Evolutionary conservation across 2,797 vertebrate species (phyloP).

Genomic region (Xyrichtys novacula): DNA sequence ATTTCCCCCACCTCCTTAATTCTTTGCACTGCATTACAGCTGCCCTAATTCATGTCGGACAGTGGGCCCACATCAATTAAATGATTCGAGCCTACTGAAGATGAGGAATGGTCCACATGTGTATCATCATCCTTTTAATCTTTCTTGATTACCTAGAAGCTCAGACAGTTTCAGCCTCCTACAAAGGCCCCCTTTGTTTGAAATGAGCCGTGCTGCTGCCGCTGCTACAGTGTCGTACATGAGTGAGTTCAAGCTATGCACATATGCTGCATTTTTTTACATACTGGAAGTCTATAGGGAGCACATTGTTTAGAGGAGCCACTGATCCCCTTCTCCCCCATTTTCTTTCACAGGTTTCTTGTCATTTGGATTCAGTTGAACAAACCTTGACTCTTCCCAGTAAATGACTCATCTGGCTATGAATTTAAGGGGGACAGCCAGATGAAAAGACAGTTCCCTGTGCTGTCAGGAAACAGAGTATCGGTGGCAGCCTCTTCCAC

Average conservation of each 20-base stretch:
- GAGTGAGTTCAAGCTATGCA: slow-evolving; percentile 43
- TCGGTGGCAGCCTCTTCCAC: slow-evolving; percentile 67
- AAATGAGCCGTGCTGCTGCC: slow-evolving; percentile 28
- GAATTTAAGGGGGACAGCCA: slow-evolving; percentile 55
- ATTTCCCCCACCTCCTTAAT: slow-evolving; percentile 68
- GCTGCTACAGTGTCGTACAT: slow-evolving; percentile 27
- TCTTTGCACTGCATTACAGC: slow-evolving; percentile 56
- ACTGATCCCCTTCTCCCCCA: slow-evolving; percentile 11
- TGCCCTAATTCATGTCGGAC: slow-evolving; percentile 63
- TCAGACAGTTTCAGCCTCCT: slow-evolving; percentile 42
- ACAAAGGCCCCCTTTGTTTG: slow-evolving; percentile 49
- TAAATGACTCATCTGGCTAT: slow-evolving; percentile 67
- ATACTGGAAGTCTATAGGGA: slow-evolving; percentile 25
- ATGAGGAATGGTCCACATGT: slow-evolving; percentile 61
- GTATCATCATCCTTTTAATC: slow-evolving; percentile 65
- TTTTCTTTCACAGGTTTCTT: slow-evolving; percentile 43
- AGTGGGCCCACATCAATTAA: slow-evolving; percentile 71
- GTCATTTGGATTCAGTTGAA: slow-evolving; percentile 65
- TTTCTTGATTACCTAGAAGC: slow-evolving; percentile 62
- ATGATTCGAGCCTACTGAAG: slow-evolving; percentile 58
- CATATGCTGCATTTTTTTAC: slow-evolving; percentile 34
- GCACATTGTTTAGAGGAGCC: slow-evolving; percentile 37
- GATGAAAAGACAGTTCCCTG: slow-evolving; percentile 62
- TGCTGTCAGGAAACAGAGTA: slow-evolving; percentile 65
- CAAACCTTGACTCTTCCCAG: slow-evolving; percentile 55